Percentiles rank a stretch among this genome's conserved stretches.
Conservation (phyloP, 2,888 invertebrate genomes). For the Aethes cnicana region DNA sequence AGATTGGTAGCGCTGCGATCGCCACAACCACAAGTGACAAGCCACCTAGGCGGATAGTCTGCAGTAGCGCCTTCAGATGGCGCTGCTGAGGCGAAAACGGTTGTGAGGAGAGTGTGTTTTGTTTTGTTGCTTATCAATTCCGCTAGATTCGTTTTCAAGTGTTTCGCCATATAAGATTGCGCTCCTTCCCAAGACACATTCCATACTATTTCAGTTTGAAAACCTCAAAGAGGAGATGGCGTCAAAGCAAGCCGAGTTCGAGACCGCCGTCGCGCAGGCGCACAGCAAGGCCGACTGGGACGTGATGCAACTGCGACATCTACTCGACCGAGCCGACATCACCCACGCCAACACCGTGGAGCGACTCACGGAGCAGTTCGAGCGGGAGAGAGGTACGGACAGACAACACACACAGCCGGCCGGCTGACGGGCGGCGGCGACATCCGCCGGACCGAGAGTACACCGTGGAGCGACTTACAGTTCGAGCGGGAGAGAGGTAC, state of each 20-base stretch:
- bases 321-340: conserved; percentile 88
- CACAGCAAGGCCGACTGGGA: conserved; percentile 87
- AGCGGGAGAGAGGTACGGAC: conserved; percentile 88
- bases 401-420: no score
- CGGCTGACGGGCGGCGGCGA: conserved; percentile 87
- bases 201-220: conserved; percentile 85
- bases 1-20: no score
- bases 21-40: no score
- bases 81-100: no score
- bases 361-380: conserved; percentile 84
- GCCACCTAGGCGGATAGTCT: no score
- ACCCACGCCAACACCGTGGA: conserved; percentile 88
- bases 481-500: conserved; percentile 88
- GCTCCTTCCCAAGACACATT: no score
- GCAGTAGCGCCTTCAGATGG: no score
- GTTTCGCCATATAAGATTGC: no score
- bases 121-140: no score
- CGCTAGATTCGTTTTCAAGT: no score
- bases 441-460: conserved; percentile 88
- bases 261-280: conserved; percentile 80
- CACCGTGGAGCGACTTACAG: conserved; percentile 85
- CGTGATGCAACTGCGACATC: conserved; percentile 85
- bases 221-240: conserved; percentile 85
- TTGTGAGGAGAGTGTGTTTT: no score
- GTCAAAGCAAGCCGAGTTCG: conserved; percentile 83